phyloP scores from a whole-genome alignment of 2,888 invertebrate genomes.

The Nebria brevicollis region DNA sequence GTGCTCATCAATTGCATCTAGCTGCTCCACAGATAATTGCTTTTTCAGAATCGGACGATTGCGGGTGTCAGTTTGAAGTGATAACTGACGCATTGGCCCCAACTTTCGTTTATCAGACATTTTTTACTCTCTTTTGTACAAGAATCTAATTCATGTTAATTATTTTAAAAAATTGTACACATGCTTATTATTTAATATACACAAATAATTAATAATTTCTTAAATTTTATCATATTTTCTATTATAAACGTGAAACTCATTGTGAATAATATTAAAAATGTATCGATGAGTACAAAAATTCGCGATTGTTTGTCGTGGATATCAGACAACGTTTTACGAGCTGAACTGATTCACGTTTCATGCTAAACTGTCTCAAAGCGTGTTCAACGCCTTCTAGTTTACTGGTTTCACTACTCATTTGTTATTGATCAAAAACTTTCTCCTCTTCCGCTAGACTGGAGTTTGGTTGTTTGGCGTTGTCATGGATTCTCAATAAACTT shows the following conservation, averaged over 20 bases:
- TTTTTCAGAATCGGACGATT: conserved; percentile 55
- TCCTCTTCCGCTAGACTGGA: background rate
- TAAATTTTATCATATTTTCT: conserved; percentile 10
- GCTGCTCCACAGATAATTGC: conserved; percentile 56
- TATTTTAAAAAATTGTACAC: too few species aligned
- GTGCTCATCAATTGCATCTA: conserved; percentile 52
- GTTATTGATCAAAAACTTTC: conserved; percentile 62
- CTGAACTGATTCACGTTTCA: background rate
- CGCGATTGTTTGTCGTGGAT: background rate
- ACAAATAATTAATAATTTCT: conserved; percentile 11
- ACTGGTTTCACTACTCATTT: conserved; percentile 56
- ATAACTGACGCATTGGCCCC: conserved; percentile 58
- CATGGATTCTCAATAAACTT: conserved; percentile 30
- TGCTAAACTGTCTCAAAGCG: conserved; percentile 11
- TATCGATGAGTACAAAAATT: background rate
- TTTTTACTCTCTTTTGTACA: conserved; percentile 14
- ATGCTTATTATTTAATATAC: background rate
- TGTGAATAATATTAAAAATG: background rate
- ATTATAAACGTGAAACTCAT: background rate
- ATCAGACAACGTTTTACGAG: background rate
- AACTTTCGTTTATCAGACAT: conserved; percentile 54
- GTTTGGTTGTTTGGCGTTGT: conserved; percentile 40
- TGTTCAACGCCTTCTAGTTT: conserved; percentile 12
- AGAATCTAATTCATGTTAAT: background rate
- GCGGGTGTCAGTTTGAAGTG: conserved; percentile 56